These are phyloP conservation scores for Pristionchus fissidentatus DNA, from an alignment of 2,888 invertebrate species.

Conservation along the genomic window DNA sequence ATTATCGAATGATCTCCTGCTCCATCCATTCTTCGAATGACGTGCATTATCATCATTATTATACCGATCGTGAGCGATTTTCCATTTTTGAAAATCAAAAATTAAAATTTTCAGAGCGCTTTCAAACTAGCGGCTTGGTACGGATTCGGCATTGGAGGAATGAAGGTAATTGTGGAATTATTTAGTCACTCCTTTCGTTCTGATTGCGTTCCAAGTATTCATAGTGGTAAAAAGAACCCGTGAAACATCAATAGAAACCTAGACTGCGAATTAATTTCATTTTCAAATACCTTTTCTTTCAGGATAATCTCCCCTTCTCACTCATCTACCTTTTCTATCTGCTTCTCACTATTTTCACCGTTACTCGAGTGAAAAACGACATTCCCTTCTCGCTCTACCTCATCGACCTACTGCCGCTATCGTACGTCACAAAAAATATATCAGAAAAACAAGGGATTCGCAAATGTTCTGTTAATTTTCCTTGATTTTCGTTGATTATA, in stretches of 20 bases:
- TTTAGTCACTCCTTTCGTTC: too few species aligned
- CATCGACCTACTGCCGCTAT: conserved; percentile 5
- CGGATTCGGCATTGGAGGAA: conserved; percentile 5
- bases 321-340: conserved; percentile 4
- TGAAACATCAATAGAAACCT: too few species aligned
- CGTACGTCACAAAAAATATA: neutral
- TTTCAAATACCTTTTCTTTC: too few species aligned
- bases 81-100: neutral
- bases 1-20: neutral
- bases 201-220: too few species aligned
- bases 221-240: too few species aligned
- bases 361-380: neutral
- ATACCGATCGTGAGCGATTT: neutral
- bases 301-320: neutral
- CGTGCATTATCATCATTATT: neutral
- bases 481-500: neutral
- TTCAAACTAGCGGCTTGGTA: neutral
- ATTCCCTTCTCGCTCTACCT: conserved; percentile 29
- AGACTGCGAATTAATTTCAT: too few species aligned
- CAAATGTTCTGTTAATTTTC: neutral
- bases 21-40: conserved; percentile 30
- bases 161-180: too few species aligned
- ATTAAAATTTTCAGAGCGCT: neutral
- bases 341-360: neutral
- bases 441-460: neutral